phyloP scores from a whole-genome alignment of 1,140 invertebrate genomes.

The Papilio helenus region DNA sequence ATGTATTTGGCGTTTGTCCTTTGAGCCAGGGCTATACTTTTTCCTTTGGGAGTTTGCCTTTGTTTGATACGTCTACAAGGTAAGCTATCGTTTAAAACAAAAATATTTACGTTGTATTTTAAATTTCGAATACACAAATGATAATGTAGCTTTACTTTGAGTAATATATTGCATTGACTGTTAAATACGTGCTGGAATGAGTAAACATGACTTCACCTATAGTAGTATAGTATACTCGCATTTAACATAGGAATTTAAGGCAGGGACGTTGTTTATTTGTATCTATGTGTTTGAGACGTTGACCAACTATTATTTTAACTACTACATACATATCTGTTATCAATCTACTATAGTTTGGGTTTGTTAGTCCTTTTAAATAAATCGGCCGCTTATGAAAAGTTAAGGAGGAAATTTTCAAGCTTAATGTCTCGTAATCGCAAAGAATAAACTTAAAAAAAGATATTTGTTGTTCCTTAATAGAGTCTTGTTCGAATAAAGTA shows the following conservation, averaged over 20 bases:
- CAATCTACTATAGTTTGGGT: too few species aligned
- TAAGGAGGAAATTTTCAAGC: too few species aligned
- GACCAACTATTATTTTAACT: neutral
- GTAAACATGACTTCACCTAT: neutral
- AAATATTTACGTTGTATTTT: neutral
- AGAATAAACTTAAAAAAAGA: too few species aligned
- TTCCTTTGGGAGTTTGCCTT: conserved; percentile 25
- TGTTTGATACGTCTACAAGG: conserved; percentile 2
- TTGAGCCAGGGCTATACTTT: conserved; percentile 13
- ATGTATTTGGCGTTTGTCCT: conserved; percentile 13
- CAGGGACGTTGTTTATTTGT: neutral
- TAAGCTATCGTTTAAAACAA: neutral
- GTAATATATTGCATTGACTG: conserved; percentile 27
- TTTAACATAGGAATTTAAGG: neutral
- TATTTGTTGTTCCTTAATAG: neutral
- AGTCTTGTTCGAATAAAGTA: neutral
- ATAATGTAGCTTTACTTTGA: neutral
- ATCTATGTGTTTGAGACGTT: neutral
- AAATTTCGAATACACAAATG: conserved; percentile 2
- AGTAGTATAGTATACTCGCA: neutral
- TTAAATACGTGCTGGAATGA: conserved; percentile 30
- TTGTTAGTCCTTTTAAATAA: too few species aligned
- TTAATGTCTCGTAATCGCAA: too few species aligned
- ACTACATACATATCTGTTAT: too few species aligned
- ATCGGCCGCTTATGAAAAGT: too few species aligned